These are phyloP conservation scores for Fopius arisanus DNA, from an alignment of 1,140 invertebrate genomes.

Conservation along the genomic window DNA sequence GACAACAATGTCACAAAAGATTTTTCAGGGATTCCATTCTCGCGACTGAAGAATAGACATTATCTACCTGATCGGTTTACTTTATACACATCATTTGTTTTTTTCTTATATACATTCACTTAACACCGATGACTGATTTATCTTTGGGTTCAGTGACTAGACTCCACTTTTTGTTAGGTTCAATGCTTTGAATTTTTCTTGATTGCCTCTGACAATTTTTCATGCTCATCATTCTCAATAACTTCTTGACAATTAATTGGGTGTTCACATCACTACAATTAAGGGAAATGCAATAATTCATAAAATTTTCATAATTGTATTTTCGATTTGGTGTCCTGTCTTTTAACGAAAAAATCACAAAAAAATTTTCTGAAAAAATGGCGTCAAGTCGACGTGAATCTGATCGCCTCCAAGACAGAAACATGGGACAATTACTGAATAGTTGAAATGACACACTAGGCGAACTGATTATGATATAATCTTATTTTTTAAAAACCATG, in stretches of 20 bases:
- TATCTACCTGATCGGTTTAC: constrained; percentile 29
- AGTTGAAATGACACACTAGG: no score
- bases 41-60: constrained; percentile 32
- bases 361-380: no score
- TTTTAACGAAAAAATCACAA: no score
- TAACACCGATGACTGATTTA: background rate
- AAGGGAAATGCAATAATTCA: background rate
- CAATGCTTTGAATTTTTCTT: background rate
- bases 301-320: background rate
- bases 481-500: no score
- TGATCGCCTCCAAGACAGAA: no score
- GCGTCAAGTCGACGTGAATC: no score
- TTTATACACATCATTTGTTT: constrained; percentile 23
- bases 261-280: background rate
- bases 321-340: background rate
- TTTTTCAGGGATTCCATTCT: constrained; percentile 19
- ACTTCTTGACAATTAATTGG: background rate
- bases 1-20: constrained; percentile 17
- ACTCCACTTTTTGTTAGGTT: background rate
- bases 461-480: no score
- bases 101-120: background rate
- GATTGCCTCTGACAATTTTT: background rate
- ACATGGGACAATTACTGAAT: no score
- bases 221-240: background rate
- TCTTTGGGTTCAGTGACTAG: background rate